phyloP scores from a whole-genome alignment of 2,797 vertebrate species.

The Peromyscus eremicus region DNA sequence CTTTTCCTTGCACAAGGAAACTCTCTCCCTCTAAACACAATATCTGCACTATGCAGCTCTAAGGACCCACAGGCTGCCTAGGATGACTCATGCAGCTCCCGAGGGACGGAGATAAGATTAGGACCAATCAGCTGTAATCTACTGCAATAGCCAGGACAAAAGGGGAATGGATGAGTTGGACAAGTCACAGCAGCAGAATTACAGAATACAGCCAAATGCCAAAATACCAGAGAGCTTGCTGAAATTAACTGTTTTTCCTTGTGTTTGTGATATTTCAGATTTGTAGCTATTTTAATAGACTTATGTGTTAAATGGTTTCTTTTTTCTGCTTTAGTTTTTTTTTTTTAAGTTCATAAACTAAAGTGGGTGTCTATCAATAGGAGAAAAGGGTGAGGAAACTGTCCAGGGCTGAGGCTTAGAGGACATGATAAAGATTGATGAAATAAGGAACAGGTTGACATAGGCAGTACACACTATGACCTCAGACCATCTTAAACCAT shows the following conservation, averaged over 20 bases:
- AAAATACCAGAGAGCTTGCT: neutral
- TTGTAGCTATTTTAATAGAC: neutral
- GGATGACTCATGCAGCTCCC: neutral
- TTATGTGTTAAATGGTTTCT: neutral
- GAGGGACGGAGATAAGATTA: constrained; percentile 28
- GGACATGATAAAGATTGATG: neutral
- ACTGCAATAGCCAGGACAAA: constrained; percentile 33
- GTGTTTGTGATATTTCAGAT: constrained; percentile 21
- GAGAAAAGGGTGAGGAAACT: neutral
- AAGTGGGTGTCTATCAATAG: neutral
- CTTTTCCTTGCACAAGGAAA: neutral
- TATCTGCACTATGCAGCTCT: neutral
- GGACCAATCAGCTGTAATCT: constrained; percentile 11
- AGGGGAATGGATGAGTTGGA: neutral
- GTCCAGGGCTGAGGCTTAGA: neutral
- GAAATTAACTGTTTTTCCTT: constrained; percentile 31
- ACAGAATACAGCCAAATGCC: constrained; percentile 22
- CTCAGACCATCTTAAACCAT: neutral
- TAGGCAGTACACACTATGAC: neutral
- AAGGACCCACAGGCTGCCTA: neutral
- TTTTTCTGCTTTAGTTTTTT: neutral
- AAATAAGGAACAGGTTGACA: neutral
- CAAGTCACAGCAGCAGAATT: neutral
- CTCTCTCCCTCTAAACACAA: neutral
- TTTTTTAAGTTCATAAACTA: neutral